Conservation (phyloP, 1,140 invertebrate genomes). For the Ericerus pela region DNA sequence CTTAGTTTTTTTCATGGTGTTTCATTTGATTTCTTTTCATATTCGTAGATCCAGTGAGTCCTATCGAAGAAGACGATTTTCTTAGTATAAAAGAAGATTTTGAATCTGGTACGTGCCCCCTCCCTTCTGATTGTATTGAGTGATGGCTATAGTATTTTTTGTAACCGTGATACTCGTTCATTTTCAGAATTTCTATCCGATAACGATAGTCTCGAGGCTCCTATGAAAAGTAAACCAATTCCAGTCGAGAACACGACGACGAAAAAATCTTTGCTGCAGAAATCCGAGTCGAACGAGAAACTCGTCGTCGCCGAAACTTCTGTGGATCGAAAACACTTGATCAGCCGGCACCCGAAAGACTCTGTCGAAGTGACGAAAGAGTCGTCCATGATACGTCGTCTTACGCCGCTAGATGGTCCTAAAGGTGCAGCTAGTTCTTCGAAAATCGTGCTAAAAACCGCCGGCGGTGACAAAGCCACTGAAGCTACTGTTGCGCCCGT, state of each 20-base stretch:
- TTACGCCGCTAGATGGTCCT: no score
- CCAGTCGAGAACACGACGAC: not conserved
- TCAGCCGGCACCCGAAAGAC: not conserved
- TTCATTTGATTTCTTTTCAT: no score
- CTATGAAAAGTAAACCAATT: not conserved
- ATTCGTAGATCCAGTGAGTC: no score
- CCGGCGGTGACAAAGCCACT: no score
- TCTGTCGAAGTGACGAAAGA: no score
- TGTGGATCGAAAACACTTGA: not conserved
- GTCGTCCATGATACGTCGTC: no score
- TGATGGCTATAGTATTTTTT: no score
- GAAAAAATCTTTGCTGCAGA: not conserved
- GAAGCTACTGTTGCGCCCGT: no score
- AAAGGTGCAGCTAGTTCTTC: no score
- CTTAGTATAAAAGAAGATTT: slow-evolving; percentile 39
- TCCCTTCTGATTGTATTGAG: no score
- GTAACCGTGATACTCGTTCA: not conserved
- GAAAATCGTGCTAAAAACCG: no score
- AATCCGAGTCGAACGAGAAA: not conserved
- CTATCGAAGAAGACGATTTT: slow-evolving; percentile 45
- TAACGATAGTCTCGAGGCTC: not conserved
- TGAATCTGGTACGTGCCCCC: slow-evolving; percentile 23
- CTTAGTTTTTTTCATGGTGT: no score
- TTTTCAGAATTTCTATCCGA: not conserved
- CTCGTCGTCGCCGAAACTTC: not conserved